phyloP scores from a whole-genome alignment of 1,140 invertebrate species.

The Atta cephalotes region DNA sequence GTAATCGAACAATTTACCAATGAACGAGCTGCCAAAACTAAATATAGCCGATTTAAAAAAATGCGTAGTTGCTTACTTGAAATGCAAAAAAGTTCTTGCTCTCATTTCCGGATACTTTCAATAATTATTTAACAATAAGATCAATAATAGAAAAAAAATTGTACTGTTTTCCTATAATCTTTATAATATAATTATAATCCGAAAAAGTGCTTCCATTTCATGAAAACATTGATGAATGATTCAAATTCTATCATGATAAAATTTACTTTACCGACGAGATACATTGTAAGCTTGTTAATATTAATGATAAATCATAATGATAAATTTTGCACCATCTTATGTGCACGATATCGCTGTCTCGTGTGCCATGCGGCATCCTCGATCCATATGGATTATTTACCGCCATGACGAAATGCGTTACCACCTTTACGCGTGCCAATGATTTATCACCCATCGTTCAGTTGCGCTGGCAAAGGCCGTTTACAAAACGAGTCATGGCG shows the following conservation, averaged over 20 bases:
- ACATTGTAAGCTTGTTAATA: slow-evolving; percentile 40
- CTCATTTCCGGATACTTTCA: not conserved
- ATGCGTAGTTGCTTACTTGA: slow-evolving; percentile 45
- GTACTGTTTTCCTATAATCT: not conserved
- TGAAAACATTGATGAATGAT: not conserved
- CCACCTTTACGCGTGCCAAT: slow-evolving; percentile 61
- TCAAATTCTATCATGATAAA: not conserved
- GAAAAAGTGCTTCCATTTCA: not conserved
- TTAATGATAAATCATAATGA: slow-evolving; percentile 37
- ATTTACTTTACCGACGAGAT: not conserved
- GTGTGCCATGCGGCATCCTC: slow-evolving; percentile 25
- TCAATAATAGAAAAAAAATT: slow-evolving; percentile 3
- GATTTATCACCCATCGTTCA: slow-evolving; percentile 72
- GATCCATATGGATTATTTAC: slow-evolving; percentile 51
- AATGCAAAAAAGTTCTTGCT: slow-evolving; percentile 57
- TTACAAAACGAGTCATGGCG: slow-evolving; percentile 53
- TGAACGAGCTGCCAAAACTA: slow-evolving; percentile 21
- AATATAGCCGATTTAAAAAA: slow-evolving; percentile 14
- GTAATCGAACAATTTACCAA: slow-evolving; percentile 65
- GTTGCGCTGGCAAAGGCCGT: slow-evolving; percentile 50
- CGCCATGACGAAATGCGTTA: slow-evolving; percentile 50
- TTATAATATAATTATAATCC: not conserved
- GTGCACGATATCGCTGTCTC: slow-evolving; percentile 2
- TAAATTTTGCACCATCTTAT: slow-evolving; percentile 23
- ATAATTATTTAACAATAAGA: not conserved